Evolutionary conservation across 2,888 invertebrate genomes (phyloP), one percentile per base, ranked within the genome.

Genomic region (Sminthurides aquaticus): DNA sequence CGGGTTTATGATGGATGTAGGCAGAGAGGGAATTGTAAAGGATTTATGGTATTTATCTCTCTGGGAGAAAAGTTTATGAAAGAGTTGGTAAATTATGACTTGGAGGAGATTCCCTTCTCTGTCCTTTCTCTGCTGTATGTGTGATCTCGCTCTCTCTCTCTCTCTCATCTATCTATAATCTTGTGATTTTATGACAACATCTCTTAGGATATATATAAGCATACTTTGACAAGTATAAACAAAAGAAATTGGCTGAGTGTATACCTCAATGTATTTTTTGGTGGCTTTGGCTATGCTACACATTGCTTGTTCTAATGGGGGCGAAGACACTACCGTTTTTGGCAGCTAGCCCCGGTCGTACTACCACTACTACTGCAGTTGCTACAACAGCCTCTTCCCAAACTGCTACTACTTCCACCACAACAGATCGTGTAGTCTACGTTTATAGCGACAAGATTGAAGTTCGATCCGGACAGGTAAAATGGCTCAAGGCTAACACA

Each of bases 371-470:
- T 64, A 63, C 68, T 61, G 64, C 71, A 68, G 70, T 66, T 63
- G 63, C 71, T 67, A 66, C 69, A 29, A 65, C 70, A 60, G 62
- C 69, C 64, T 69, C 74, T 68, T 67, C 67, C 58, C 63, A 67
- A 62, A 57, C 70, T 67, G 69, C 71, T 69, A 64, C 70, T 66
- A 69, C 70, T 34, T 64, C 71, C 61, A 66, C 72, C 57, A 62
- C 69, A 64, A 49, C 69, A 48, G 81, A 81, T 77, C 80, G 80
- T 77, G 80, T 81, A 78, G 80, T 81, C 78, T 80, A 80, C 77
- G 79, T 81, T 75, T 81, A 81, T 77, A 79, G 79, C 76, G 81
- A 81, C 78, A 81, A 81, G 80, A 81, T 81, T 76, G 79, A 80
- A 80, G 80, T 80, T 73, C 79, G 79, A 75, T 78, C 78, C 76